A percentile compares a stretch with the other conserved stretches of the same genome.
Evolutionary conservation across 2,113 vertebrate species (phyloP).

Genomic region (Hydrolagus affinis): DNA sequence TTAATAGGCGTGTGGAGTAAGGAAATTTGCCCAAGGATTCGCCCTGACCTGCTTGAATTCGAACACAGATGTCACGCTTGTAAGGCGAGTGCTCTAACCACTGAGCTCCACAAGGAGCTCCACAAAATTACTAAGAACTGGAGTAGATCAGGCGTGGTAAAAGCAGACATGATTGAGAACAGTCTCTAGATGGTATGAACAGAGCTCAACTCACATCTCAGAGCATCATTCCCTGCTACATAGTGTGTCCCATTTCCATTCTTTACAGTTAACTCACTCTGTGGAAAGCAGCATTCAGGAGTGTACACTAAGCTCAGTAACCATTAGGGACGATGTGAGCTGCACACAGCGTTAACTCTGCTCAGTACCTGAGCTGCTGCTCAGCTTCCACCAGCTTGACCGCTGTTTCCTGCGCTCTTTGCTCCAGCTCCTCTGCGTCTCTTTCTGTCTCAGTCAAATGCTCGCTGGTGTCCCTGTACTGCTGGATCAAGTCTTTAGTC

Average conservation of each 20-base stretch:
- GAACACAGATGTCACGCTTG: too few species aligned
- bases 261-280: not conserved
- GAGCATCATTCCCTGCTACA: not conserved
- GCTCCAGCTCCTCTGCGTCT: constrained; percentile 65
- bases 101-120: too few species aligned
- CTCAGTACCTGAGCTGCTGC: constrained; percentile 63
- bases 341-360: not conserved
- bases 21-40: too few species aligned
- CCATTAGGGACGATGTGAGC: too few species aligned
- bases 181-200: not conserved
- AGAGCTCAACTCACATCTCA: not conserved
- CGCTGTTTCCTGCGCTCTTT: constrained; percentile 57
- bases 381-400: constrained; percentile 57
- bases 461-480: constrained; percentile 49
- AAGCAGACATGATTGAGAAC: not conserved
- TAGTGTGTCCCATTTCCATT: too few species aligned
- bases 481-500: constrained; percentile 57
- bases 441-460: constrained; percentile 48
- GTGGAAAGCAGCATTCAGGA: too few species aligned
- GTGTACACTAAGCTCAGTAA: too few species aligned
- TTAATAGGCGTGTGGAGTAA: too few species aligned
- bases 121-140: not conserved
- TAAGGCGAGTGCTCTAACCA: too few species aligned
- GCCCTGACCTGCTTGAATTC: too few species aligned
- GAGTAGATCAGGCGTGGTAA: not conserved